Evolutionary conservation across 1,140 invertebrate species (phyloP).

Genomic region (Helicoverpa zea): DNA sequence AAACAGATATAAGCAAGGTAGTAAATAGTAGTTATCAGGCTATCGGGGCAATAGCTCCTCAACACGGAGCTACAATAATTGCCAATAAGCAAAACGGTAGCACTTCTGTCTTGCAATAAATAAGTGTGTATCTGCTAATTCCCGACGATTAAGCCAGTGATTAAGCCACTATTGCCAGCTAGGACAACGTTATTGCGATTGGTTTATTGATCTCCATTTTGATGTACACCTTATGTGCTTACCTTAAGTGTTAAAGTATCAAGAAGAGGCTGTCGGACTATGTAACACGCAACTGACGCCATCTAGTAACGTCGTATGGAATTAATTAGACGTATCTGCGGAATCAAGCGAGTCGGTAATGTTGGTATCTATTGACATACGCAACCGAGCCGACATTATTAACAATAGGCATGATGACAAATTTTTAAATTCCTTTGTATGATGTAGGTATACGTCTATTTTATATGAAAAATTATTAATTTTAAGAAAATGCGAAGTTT

Average conservation of each 20-base stretch:
- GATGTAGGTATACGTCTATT: no score
- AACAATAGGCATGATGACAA: no score
- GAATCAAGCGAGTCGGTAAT: conserved; percentile 51
- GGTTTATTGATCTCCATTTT: neutral
- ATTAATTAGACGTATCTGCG: conserved; percentile 62
- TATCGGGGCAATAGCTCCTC: conserved; percentile 7
- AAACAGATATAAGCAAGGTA: conserved; percentile 9
- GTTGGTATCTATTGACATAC: conserved; percentile 62
- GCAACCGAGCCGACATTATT: conserved; percentile 64
- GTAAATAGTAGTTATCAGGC: conserved; percentile 22
- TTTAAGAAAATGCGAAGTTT: no score
- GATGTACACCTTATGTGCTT: conserved; percentile 16
- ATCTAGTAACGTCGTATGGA: conserved; percentile 59
- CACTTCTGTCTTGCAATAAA: conserved; percentile 30
- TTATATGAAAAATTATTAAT: no score
- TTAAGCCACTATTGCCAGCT: conserved; percentile 55
- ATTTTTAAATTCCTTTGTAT: no score
- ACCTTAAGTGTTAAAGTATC: conserved; percentile 5
- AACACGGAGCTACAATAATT: conserved; percentile 20
- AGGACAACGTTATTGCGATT: conserved; percentile 52
- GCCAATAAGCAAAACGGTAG: conserved; percentile 37
- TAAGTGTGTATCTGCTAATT: conserved; percentile 57
- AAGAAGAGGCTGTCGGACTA: neutral
- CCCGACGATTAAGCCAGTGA: conserved; percentile 53
- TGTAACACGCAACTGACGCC: conserved; percentile 5